phyloP scores from a whole-genome alignment of 2,797 vertebrate genomes.

The Urophycis tenuis region DNA sequence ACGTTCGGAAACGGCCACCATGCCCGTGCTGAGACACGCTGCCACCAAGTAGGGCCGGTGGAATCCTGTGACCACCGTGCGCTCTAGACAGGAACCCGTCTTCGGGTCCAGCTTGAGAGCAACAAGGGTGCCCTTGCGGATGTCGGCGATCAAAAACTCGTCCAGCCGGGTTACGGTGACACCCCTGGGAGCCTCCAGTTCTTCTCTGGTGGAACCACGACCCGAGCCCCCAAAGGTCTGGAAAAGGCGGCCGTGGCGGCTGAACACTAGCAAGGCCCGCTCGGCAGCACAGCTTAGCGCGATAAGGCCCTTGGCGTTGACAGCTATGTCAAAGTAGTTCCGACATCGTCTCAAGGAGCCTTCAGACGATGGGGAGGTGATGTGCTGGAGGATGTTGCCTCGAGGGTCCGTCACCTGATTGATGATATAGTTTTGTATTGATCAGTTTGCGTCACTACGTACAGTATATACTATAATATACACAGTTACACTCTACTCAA shows the following conservation, averaged over 20 bases:
- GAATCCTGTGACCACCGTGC: conserved; percentile 73
- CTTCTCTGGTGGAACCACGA: conserved; percentile 54
- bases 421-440: conserved; percentile 16
- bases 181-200: conserved; percentile 74
- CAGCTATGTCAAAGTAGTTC: conserved; percentile 78
- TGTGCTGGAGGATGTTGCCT: conserved; percentile 73
- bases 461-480: neutral
- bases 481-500: neutral
- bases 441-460: neutral
- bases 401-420: conserved; percentile 65
- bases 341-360: conserved; percentile 56
- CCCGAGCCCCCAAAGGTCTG: conserved; percentile 69
- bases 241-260: conserved; percentile 70
- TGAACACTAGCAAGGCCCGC: conserved; percentile 72
- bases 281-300: conserved; percentile 73
- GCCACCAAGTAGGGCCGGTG: conserved; percentile 74
- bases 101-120: conserved; percentile 66
- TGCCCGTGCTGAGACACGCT: conserved; percentile 62
- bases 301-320: conserved; percentile 72
- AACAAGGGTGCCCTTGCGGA: conserved; percentile 68
- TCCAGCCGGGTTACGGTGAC: conserved; percentile 66
- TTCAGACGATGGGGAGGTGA: conserved; percentile 52
- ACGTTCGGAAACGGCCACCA: conserved; percentile 72
- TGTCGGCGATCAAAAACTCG: conserved; percentile 76
- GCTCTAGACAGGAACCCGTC: conserved; percentile 65